Evolutionary conservation across 2,888 invertebrate genomes (phyloP), one percentile per base, ranked within the genome.

Genomic region (Allygus modestus): DNA sequence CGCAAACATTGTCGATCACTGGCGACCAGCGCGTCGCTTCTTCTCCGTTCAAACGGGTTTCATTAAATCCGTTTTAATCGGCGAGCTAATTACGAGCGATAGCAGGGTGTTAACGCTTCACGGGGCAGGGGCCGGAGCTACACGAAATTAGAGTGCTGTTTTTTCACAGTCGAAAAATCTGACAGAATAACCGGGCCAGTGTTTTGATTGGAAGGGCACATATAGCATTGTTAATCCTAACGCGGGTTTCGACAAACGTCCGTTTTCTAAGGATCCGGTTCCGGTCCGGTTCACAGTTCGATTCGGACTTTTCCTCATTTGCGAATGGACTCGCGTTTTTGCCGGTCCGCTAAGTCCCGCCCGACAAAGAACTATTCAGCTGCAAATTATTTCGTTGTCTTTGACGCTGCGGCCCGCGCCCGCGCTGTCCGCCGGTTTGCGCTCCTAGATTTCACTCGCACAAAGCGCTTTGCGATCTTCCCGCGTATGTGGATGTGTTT

Each of bases 91-190:
- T 77, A 77, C 23, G 5, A 11, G 7, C 31, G 15, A 33, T 9
- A 15, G 31, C 33, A 17, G 33, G 17, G 58, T 11, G 81, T 54
- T 51, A 51, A 81, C 81, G 81, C 37, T 61, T 17, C 37, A 41
- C 71, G 28, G 73, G 17, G 17, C 71, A 37, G n/a, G 23, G 65
- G 69, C n/a, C 46, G 31, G 51, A 23, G 73, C 71, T 73, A 82
- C 65, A 73, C 82, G 37, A 37, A 82, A 82, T 82, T 82, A 82
- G 51, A 43, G 82, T 43, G 81, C 54, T 61, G 82, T 69, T 82
- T 69, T 82, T 82, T 82, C 54, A 69, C 71, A 71, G 71, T 82
- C 82, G 82, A 28, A 82, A 82, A 65, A 82, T 82, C 82, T 43
- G 33, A 46, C 81, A 43, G 51, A 69, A 65, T 41, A 41, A 12